A percentile compares a stretch with the other conserved stretches of the same genome.
Conservation (phyloP, 2,113 vertebrate species). For the Rhea americana region DNA sequence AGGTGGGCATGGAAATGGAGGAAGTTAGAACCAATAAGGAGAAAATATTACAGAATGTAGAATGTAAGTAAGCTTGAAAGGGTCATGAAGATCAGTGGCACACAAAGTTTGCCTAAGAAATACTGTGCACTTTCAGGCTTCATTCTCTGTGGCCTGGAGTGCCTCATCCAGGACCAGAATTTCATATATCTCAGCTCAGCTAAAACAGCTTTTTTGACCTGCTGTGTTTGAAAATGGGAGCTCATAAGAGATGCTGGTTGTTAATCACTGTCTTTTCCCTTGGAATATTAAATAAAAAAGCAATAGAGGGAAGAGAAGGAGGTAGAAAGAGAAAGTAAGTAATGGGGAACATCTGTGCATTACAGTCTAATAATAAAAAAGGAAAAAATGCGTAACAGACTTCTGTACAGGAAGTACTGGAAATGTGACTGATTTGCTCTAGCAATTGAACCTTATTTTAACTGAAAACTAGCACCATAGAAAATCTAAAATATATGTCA, state of each 20-base stretch:
- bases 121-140: not conserved
- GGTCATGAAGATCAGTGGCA: not conserved
- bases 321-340: not conserved
- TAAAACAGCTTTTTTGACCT: constrained; percentile 26
- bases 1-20: not conserved
- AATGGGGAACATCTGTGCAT: not conserved
- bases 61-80: not conserved
- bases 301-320: not conserved
- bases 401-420: not conserved
- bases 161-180: not conserved
- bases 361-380: not conserved
- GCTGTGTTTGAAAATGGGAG: constrained; percentile 24
- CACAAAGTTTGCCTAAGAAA: not conserved
- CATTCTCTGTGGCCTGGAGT: not conserved
- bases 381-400: not conserved
- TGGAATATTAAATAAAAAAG: constrained; percentile 9
- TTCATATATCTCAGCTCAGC: not conserved
- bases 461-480: not conserved
- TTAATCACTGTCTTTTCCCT: not conserved
- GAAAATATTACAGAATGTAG: not conserved
- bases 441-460: not conserved
- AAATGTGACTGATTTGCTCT: not conserved
- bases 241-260: not conserved
- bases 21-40: not conserved
- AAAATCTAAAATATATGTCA: rapidly evolving